Evolutionary conservation across 2,888 invertebrate species (phyloP).

Genomic region (Mythimna loreyi): DNA sequence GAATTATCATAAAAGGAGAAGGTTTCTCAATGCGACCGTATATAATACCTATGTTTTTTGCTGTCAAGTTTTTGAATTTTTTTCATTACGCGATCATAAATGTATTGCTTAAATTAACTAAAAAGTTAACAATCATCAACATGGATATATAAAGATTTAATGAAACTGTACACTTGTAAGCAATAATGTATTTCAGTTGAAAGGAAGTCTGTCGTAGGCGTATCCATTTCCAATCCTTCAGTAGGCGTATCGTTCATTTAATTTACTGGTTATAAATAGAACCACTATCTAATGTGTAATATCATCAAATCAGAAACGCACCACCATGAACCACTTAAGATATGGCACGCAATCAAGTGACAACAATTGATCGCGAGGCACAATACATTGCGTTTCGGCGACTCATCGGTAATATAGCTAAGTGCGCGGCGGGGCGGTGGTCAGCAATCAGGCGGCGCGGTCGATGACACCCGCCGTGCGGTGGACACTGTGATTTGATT

Average conservation of each 20-base stretch:
- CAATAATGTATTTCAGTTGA: background rate
- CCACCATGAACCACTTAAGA: constrained; percentile 29
- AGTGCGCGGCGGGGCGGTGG: constrained; percentile 52
- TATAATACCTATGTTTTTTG: too few relatives aligned
- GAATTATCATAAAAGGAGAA: too few relatives aligned
- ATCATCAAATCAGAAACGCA: constrained; percentile 41
- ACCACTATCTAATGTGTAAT: constrained; percentile 28
- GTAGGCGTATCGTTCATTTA: constrained; percentile 8
- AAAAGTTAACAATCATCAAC: too few relatives aligned
- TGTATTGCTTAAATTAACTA: too few relatives aligned
- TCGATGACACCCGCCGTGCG: constrained; percentile 16
- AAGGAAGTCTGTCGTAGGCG: background rate
- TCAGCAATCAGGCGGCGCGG: constrained; percentile 44
- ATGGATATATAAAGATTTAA: too few relatives aligned
- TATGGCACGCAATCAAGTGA: constrained; percentile 49
- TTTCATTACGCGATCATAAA: background rate
- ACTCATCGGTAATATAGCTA: constrained; percentile 62
- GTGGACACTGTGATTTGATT: constrained; percentile 2
- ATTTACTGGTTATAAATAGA: constrained; percentile 28
- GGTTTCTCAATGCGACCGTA: too few relatives aligned
- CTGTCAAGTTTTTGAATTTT: background rate
- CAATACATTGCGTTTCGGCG: constrained; percentile 55
- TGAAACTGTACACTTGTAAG: background rate
- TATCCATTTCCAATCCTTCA: background rate
- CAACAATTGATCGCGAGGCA: constrained; percentile 50